phyloP scores from a whole-genome alignment of 2,888 invertebrate species.

The Lasius platythorax region DNA sequence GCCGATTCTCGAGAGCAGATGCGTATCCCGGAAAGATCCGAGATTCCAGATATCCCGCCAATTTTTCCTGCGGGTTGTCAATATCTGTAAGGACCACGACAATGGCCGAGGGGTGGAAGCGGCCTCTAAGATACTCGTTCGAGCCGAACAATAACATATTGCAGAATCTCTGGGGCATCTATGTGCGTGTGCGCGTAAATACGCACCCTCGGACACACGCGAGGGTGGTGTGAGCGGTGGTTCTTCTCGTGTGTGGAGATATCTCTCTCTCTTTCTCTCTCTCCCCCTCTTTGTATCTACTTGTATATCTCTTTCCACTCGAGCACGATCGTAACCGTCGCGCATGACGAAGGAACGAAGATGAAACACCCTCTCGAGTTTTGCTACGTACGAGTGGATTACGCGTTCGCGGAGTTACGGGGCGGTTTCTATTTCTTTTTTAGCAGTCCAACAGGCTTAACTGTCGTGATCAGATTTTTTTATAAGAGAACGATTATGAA shows the following conservation, averaged over 20 bases:
- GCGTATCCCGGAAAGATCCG: conserved; percentile 76
- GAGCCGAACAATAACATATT: conserved; percentile 82
- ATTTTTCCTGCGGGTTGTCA: conserved; percentile 83
- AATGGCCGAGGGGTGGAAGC: conserved; percentile 77
- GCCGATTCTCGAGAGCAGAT: conserved; percentile 74
- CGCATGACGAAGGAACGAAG: conserved; percentile 56
- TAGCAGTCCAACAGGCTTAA: conserved; percentile 38
- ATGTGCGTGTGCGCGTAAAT: conserved; percentile 35
- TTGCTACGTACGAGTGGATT: conserved; percentile 61
- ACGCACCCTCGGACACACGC: conserved; percentile 34
- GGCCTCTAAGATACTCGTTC: conserved; percentile 79
- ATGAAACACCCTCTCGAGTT: conserved; percentile 60
- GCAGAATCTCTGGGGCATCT: conserved; percentile 75
- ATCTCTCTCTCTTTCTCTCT: not conserved
- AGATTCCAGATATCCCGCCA: conserved; percentile 82
- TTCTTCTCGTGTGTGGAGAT: not conserved
- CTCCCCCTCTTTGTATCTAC: not conserved
- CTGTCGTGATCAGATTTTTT: conserved; percentile 37
- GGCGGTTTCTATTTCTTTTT: conserved; percentile 26
- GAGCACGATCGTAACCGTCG: conserved; percentile 59
- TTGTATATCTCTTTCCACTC: conserved; percentile 68
- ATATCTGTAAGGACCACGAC: conserved; percentile 80
- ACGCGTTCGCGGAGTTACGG: conserved; percentile 45
- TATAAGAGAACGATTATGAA: conserved; percentile 29
- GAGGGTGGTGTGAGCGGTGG: conserved; percentile 41